Percentiles rank a stretch among this genome's conserved stretches.
Conservation (phyloP, 2,113 vertebrate genomes). For the Salminus brasiliensis region DNA sequence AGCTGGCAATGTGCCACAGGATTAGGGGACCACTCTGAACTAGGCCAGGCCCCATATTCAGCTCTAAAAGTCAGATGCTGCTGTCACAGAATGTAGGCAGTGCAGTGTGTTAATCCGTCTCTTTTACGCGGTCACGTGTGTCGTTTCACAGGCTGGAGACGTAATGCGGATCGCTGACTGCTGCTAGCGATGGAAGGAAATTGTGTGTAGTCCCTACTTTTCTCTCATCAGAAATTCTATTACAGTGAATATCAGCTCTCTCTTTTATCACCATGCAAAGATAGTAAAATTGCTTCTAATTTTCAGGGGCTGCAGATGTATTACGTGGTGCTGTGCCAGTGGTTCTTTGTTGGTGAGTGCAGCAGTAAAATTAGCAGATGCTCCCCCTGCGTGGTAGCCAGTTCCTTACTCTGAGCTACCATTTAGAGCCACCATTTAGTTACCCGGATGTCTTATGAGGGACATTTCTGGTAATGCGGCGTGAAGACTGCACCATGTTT, state of each 20-base stretch:
- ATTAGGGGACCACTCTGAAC: conserved; percentile 33
- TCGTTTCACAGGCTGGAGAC: conserved; percentile 4
- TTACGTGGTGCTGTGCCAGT: neutral
- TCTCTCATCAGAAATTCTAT: conserved; percentile 9
- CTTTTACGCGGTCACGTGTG: conserved; percentile 19
- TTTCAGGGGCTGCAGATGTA: conserved; percentile 3
- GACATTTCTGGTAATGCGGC: neutral
- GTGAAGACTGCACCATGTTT: conserved; percentile 2
- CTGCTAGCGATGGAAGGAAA: neutral
- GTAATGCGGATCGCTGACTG: neutral
- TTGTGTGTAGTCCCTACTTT: neutral
- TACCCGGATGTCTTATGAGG: neutral
- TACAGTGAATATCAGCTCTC: neutral
- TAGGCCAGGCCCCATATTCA: conserved; percentile 33
- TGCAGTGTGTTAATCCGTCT: conserved; percentile 37
- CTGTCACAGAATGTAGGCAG: conserved; percentile 9
- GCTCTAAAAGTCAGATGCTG: conserved; percentile 2
- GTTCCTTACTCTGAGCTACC: neutral
- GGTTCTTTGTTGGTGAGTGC: neutral
- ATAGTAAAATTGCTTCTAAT: neutral
- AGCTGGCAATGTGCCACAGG: conserved; percentile 27
- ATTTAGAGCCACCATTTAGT: neutral
- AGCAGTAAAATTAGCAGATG: conserved; percentile 1
- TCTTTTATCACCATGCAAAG: neutral
- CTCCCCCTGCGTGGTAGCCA: neutral